Percentiles rank a stretch among this genome's conserved stretches.
These are phyloP conservation scores for Pteronotus mesoamericanus DNA, from an alignment of 2,797 vertebrate species.

Conservation along the genomic window DNA sequence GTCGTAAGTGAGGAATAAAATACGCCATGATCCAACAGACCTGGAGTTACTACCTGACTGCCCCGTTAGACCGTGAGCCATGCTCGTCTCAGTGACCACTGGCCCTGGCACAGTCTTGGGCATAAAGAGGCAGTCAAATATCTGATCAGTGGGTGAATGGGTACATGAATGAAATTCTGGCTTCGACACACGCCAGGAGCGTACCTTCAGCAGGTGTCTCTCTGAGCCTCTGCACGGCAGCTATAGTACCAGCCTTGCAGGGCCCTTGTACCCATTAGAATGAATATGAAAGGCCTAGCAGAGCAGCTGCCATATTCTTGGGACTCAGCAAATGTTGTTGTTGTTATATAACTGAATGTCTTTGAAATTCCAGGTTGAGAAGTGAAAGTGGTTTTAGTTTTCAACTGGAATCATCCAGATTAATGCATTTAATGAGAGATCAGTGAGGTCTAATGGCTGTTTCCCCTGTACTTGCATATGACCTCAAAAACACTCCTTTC, in stretches of 20 bases:
- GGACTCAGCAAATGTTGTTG: background rate
- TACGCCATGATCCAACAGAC: background rate
- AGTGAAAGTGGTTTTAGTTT: background rate
- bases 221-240: too few relatives aligned
- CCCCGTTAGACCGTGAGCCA: background rate
- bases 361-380: background rate
- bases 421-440: background rate
- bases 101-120: background rate
- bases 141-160: background rate
- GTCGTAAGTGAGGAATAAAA: background rate
- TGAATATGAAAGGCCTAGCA: accelerated
- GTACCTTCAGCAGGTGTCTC: background rate
- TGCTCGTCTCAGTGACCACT: background rate
- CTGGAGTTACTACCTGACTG: background rate
- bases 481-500: background rate
- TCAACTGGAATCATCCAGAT: background rate
- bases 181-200: accelerated
- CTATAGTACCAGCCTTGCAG: accelerated
- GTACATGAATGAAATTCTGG: background rate
- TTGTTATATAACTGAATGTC: background rate
- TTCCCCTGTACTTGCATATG: background rate
- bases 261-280: background rate
- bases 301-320: background rate
- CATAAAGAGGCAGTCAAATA: background rate
- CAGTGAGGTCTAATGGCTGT: background rate